phyloP scores from a whole-genome alignment of 1,140 invertebrate species.

The Atta texana region DNA sequence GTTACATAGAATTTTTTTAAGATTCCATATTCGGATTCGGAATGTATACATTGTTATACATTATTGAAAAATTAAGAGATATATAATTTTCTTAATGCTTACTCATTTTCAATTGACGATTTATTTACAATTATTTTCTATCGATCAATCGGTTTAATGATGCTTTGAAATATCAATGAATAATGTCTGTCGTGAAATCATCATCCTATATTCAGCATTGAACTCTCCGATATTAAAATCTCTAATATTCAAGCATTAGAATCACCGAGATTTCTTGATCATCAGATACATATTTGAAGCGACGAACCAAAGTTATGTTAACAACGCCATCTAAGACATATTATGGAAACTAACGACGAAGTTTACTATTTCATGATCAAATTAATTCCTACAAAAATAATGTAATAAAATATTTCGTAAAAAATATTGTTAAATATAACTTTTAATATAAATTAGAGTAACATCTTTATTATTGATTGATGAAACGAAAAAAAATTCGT shows the following conservation, averaged over 20 bases:
- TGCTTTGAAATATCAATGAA: neutral
- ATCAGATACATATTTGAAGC: neutral
- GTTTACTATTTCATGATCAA: neutral
- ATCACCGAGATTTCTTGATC: conserved; percentile 30
- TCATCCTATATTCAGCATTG: conserved; percentile 12
- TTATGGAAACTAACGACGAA: neutral
- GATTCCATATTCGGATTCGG: neutral
- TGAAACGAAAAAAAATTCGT: neutral
- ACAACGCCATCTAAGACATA: conserved; percentile 2
- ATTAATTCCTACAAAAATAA: neutral
- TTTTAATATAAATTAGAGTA: neutral
- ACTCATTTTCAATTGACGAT: neutral
- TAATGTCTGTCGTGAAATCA: neutral
- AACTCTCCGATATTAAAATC: conserved; percentile 40
- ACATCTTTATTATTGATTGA: conserved; percentile 1
- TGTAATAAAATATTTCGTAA: neutral
- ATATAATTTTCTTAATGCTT: neutral
- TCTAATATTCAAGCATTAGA: conserved; percentile 35
- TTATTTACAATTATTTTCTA: neutral
- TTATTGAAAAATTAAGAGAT: neutral
- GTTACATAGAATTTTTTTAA: neutral
- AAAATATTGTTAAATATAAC: neutral
- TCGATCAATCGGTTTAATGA: neutral
- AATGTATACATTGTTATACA: neutral
- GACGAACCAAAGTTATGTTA: neutral